Evolutionary conservation across 2,113 vertebrate species (phyloP), one percentile per base, ranked within the genome.

Genomic region (Romanogobio albipinnatus): DNA sequence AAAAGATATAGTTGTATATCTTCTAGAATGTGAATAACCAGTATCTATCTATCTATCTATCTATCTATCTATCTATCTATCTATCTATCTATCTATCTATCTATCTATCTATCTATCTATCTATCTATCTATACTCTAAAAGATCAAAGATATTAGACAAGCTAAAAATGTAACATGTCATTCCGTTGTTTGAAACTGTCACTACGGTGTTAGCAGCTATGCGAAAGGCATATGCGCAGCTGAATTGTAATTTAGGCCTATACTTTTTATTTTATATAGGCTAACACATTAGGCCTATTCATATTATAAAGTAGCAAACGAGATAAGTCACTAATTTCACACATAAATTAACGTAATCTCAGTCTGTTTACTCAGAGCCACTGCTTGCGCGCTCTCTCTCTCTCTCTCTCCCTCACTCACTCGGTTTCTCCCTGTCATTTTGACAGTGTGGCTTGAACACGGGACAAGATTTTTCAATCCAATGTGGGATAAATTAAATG

Each of bases 401-500:
- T 4, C 84, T 17, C 76, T 76, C 64, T 74, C 77, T 58, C 79
- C 56, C 76, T 51, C 49, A 70, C 62, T 58, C 56, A 24, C 70
- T 71, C 79, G 74, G 83, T 64, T 75, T 79, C 85, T 82, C 83
- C 83, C 86, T 86, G 85, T 89, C 90, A 89, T 92, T 93, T 89
- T 88, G 87, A 89, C 89, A 86, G 70, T 90, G 91, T 79, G 90
- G 91, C 92, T 93, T 92, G 89, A 92, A 92, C 88, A 85, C 73
- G 62, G 86, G 90, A 91, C 92, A 91, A 89, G 15, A 88, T 89
- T 92, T 91, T 90, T 90, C 64, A 80, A 83, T 76, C 84, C 91
- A 93, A 92, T 91, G 87, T 93, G 91, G 91, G 76, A 91, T 92
- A 89, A 89, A 94, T 91, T 91, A 91, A 91, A 93, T 87, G 75